Conservation (phyloP, 1,140 invertebrate genomes). For the Drosophila cardini region DNA sequence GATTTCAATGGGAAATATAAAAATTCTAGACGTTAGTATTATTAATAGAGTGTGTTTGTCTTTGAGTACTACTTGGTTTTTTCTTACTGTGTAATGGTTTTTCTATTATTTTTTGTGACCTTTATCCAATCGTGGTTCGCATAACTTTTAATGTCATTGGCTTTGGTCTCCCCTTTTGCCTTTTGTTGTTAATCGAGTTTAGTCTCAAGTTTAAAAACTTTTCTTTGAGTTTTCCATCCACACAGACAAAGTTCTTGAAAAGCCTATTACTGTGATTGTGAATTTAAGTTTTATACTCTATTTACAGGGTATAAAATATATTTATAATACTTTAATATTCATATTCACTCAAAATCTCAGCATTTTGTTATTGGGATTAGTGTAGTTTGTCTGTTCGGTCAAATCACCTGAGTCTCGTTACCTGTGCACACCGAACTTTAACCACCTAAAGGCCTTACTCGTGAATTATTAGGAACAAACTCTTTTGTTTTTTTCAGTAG, state of each 20-base stretch:
- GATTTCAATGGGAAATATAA: too few relatives aligned
- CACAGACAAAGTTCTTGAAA: background rate
- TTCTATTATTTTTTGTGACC: constrained; percentile 29
- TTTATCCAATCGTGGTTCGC: constrained; percentile 18
- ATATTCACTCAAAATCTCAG: background rate
- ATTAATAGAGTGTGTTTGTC: too few relatives aligned
- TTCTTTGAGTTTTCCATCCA: too few relatives aligned
- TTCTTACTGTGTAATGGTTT: constrained; percentile 44
- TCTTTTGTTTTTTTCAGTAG: too few relatives aligned
- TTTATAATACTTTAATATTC: too few relatives aligned
- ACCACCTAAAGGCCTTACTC: constrained; percentile 2
- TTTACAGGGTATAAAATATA: too few relatives aligned
- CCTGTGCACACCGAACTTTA: constrained; percentile 5
- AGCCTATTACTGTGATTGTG: background rate
- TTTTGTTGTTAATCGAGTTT: constrained; percentile 15
- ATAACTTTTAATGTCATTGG: constrained; percentile 40
- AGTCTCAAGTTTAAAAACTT: background rate
- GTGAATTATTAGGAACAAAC: too few relatives aligned
- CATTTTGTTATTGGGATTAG: background rate
- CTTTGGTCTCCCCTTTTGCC: constrained; percentile 4
- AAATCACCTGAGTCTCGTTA: constrained; percentile 20
- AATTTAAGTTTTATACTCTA: too few relatives aligned
- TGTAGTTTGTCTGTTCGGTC: background rate
- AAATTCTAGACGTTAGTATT: too few relatives aligned
- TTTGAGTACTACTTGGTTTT: background rate